Percentiles rank a stretch among this genome's conserved stretches.
Evolutionary conservation across 2,113 vertebrate species (phyloP).

Genomic region (Takifugu bimaculatus): DNA sequence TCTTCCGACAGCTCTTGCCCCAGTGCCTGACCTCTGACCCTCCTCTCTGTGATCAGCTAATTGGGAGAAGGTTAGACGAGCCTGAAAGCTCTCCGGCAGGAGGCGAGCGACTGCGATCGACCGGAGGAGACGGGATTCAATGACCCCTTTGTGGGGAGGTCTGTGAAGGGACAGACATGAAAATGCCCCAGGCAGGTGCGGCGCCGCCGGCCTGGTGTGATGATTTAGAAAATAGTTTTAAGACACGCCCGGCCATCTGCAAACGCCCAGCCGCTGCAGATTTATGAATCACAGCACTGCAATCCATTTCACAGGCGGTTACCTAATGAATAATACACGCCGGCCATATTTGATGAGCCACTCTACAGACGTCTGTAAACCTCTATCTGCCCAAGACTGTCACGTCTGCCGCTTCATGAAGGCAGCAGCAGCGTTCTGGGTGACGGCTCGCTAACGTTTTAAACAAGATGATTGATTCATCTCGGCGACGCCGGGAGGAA

Average conservation of each 20-base stretch:
- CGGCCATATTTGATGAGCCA: slow-evolving; percentile 57
- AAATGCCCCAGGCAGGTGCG: slow-evolving; percentile 41
- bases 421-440: slow-evolving; percentile 62
- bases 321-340: slow-evolving; percentile 64
- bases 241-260: slow-evolving; percentile 38
- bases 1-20: slow-evolving; percentile 43
- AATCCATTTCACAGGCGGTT: slow-evolving; percentile 57
- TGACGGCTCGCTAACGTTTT: slow-evolving; percentile 70
- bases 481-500: slow-evolving; percentile 38
- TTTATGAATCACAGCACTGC: slow-evolving; percentile 52
- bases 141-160: slow-evolving; percentile 45
- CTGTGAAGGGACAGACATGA: slow-evolving; percentile 18
- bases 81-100: slow-evolving; percentile 34
- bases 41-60: slow-evolving; percentile 60
- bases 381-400: slow-evolving; percentile 12
- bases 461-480: slow-evolving; percentile 54
- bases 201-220: slow-evolving; percentile 26
- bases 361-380: slow-evolving; percentile 53
- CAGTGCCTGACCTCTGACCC: slow-evolving; percentile 58
- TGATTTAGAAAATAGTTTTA: slow-evolving; percentile 60
- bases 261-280: slow-evolving; percentile 40
- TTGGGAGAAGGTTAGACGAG: slow-evolving; percentile 42
- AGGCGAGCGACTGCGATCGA: slow-evolving; percentile 9
- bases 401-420: slow-evolving; percentile 32
- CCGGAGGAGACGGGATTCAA: slow-evolving; percentile 33